These are phyloP conservation scores for Peromyscus melanophrys DNA, from an alignment of 2,797 vertebrate genomes.

Conservation along the genomic window DNA sequence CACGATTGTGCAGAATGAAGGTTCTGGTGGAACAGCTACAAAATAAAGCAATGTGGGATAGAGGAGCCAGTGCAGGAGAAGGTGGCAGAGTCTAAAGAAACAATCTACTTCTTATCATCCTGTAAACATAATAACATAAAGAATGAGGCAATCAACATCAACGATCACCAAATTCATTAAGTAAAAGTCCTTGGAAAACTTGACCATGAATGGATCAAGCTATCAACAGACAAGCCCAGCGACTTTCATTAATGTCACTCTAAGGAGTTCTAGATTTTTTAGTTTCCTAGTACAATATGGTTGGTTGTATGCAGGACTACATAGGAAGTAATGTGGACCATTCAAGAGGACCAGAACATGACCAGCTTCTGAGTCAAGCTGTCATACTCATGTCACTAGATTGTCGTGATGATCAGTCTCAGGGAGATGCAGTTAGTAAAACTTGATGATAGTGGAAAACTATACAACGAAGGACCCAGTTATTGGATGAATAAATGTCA, in stretches of 20 bases:
- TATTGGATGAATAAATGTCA: conserved; percentile 14
- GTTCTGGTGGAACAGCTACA: neutral
- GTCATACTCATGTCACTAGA: neutral
- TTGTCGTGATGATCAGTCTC: neutral
- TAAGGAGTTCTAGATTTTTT: neutral
- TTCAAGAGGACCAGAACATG: neutral
- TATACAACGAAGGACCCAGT: neutral
- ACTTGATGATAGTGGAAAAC: neutral
- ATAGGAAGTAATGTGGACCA: neutral
- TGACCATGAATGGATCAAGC: neutral
- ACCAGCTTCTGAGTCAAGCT: neutral
- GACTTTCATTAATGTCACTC: neutral
- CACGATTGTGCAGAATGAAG: neutral
- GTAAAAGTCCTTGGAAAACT: neutral
- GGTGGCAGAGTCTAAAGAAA: neutral
- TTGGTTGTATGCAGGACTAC: neutral
- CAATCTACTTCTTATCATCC: neutral
- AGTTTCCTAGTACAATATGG: neutral
- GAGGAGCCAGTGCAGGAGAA: neutral
- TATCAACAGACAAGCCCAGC: neutral
- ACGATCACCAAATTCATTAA: neutral
- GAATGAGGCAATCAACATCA: neutral
- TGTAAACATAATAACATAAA: neutral
- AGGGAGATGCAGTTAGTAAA: neutral
- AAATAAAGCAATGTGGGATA: neutral